Evolutionary conservation across 1,140 invertebrate genomes (phyloP).

Genomic region (Palaemon carinicauda): DNA sequence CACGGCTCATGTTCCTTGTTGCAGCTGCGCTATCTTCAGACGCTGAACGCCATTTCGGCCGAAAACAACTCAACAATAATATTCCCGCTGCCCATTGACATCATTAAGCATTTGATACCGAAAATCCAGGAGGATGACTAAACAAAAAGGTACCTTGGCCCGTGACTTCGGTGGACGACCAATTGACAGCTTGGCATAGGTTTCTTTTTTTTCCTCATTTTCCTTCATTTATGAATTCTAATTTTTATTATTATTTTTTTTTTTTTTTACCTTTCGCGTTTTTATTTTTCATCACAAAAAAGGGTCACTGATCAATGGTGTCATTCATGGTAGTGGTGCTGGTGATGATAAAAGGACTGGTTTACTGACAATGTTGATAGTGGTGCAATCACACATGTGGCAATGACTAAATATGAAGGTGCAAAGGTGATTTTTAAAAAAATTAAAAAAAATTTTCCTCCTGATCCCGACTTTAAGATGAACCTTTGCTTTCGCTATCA

Average conservation of each 20-base stretch:
- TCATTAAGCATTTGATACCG: slow-evolving; percentile 43
- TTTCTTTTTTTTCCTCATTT: slow-evolving; percentile 2
- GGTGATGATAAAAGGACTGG: no score
- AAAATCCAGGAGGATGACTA: slow-evolving; percentile 49
- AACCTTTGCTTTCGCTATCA: no score
- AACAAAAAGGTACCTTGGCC: slow-evolving; percentile 45
- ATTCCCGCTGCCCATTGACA: slow-evolving; percentile 74
- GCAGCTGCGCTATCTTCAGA: slow-evolving; percentile 76
- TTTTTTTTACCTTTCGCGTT: not conserved
- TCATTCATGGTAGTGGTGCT: no score
- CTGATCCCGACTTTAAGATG: no score
- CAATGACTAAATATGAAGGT: no score
- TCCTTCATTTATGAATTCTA: not conserved
- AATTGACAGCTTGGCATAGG: slow-evolving; percentile 42
- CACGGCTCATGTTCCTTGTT: slow-evolving; percentile 61
- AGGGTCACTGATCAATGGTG: not conserved
- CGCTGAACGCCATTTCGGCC: slow-evolving; percentile 82
- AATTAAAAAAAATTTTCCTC: no score
- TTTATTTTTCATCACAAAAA: not conserved
- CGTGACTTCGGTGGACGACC: slow-evolving; percentile 49
- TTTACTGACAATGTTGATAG: no score
- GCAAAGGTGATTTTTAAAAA: no score
- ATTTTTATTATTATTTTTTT: not conserved
- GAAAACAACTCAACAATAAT: slow-evolving; percentile 84
- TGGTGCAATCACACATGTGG: no score